Base-by-base conservation (phyloP, 2,888 invertebrate species). In the Brenthis hecate region DNA sequence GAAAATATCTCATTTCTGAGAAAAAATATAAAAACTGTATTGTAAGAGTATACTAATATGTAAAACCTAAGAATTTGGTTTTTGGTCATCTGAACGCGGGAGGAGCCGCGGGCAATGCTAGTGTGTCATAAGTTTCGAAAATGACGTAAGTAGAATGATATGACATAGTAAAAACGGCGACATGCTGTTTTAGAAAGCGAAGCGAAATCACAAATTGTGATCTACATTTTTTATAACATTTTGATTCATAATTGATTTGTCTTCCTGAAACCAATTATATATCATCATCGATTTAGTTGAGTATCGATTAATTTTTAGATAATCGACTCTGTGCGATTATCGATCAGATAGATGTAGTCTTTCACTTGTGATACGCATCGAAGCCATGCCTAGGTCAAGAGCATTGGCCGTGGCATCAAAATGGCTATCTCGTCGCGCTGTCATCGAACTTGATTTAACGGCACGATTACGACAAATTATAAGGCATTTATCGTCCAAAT, bases 371-470 rank as follows among this genome's bases (percentile, higher is more conserved):
- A 74, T 77, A 82, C 80, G 80, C 83, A 81, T 78, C 81, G 78
- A 50, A 73, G 77, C 71, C 58, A 58, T 28, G 81, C 78, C 80
- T 83, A 85, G 88, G 89, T 89, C 88, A 89, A 88, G 88, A 80
- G 73, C 87, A 75, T 66, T 79, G 88, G 72, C 87, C 88, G 79
- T 87, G 86, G 85, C 88, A 85, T 82, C 83, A 80, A 84, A 81
- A 74, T 74, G 66, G 72, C 68, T 71, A 65, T 62, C 36, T 36
- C 72, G 72, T 68, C 68, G 75, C 64, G 72, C 81, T 83, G 82
- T 81, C 82, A 82, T 83, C 83, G 83, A 82, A 82, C 82, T 81
- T 75, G 71, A 76, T 75, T 76, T 72, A 76, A 80, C 75, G 53
- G 56, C 54, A 36, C 16, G 57, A 57, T 58, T 56, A 53, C 51